These are phyloP conservation scores for Myathropa florea DNA, from an alignment of 2,888 invertebrate species.

Conservation along the genomic window DNA sequence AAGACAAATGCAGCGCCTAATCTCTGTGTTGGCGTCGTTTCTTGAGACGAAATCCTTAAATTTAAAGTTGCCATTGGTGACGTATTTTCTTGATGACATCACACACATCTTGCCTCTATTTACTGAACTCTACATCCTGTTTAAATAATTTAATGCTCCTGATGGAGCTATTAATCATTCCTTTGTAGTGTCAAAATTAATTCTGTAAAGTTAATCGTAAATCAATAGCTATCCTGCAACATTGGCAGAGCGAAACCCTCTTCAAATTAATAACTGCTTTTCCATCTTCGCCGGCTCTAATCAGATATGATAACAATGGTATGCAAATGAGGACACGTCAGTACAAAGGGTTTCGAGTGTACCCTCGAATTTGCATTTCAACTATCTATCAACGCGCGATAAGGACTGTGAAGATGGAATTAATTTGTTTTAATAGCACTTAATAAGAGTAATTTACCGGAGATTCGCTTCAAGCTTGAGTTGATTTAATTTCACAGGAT, in stretches of 20 bases:
- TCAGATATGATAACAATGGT: not conserved
- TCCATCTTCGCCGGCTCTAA: not conserved
- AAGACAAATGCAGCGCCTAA: too few relatives aligned
- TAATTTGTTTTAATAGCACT: constrained; percentile 8
- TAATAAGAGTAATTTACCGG: not conserved
- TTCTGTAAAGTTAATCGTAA: not conserved
- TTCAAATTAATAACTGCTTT: not conserved
- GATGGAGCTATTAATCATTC: not conserved
- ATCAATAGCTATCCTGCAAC: not conserved
- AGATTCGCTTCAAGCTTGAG: not conserved
- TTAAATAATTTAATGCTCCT: not conserved
- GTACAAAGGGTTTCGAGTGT: not conserved
- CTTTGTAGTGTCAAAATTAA: not conserved
- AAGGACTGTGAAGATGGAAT: not conserved
- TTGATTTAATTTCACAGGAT: not conserved
- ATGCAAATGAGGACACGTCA: not conserved
- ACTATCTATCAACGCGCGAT: not conserved
- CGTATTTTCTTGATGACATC: too few relatives aligned
- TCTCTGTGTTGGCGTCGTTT: too few relatives aligned
- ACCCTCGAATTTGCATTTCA: not conserved
- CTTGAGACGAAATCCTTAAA: too few relatives aligned
- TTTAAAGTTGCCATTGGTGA: too few relatives aligned
- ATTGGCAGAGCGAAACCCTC: not conserved
- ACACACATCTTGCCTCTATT: too few relatives aligned
- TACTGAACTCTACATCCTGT: not conserved